phyloP scores from a whole-genome alignment of 2,888 invertebrate genomes.

The Dorcus parallelipipedus region DNA sequence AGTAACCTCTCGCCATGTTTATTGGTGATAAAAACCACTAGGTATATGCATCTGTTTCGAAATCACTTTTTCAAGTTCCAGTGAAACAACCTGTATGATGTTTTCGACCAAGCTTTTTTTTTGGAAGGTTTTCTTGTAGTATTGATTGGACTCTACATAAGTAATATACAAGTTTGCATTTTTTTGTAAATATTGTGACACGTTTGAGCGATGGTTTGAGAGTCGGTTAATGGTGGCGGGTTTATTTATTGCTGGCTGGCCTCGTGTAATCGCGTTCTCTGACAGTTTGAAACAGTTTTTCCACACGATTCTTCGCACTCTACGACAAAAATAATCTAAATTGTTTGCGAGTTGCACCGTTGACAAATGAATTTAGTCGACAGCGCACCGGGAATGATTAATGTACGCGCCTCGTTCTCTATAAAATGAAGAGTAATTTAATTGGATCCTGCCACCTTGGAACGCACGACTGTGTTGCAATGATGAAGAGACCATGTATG shows the following conservation, averaged over 20 bases:
- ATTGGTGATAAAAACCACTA: no score
- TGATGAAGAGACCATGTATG: background rate
- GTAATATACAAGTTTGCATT: constrained; percentile 9
- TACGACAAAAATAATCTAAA: constrained; percentile 36
- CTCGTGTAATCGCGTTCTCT: constrained; percentile 18
- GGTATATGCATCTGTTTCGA: no score
- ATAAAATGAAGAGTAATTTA: constrained; percentile 36
- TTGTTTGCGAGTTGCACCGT: constrained; percentile 36
- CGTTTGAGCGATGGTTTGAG: constrained; percentile 8
- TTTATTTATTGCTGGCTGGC: constrained; percentile 22
- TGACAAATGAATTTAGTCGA: constrained; percentile 36
- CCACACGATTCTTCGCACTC: constrained; percentile 30
- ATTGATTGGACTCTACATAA: no score
- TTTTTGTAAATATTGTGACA: constrained; percentile 10
- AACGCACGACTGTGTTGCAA: constrained; percentile 25
- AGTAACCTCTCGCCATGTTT: no score
- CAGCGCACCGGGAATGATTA: constrained; percentile 32
- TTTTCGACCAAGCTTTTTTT: no score
- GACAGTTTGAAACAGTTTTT: constrained; percentile 27
- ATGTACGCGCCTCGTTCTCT: constrained; percentile 31
- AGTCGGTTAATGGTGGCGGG: constrained; percentile 3
- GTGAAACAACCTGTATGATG: no score
- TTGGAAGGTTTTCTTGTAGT: no score
- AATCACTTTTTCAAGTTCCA: no score
- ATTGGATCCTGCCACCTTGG: constrained; percentile 33